Base-by-base conservation (phyloP, 2,113 vertebrate species). In the Mellivora capensis region DNA sequence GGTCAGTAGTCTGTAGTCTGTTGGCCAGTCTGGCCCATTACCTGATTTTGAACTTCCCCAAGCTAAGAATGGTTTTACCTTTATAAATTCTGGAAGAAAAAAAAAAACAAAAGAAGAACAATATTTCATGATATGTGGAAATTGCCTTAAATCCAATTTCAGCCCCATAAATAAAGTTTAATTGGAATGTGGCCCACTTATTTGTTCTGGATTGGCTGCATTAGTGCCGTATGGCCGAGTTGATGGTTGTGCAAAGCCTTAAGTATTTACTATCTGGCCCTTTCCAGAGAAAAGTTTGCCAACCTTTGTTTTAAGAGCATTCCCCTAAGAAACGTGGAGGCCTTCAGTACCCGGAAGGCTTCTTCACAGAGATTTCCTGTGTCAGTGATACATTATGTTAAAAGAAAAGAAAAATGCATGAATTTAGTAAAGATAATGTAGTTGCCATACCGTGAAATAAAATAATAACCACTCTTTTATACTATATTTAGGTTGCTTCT, bases 261-360 rank as follows among this genome's bases (percentile, higher is more conserved):
- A 57, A 15, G 39, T 59, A 72, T 83, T 86, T 81, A 34, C 29
- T 44, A 20, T 15, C 69, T 94, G 79, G n/a, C 64, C 61, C 10
- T 94, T 97, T 87, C 29, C 7, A 39, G 87, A 87, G 29, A 62
- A 82, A 71, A 71, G 44, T 49, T 80, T 74, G 42, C 80, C 59
- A n/a, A 57, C 9, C 49, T 54, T 31, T 84, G 42, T 39, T 87
- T 84, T 61, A 91, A 92, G 91, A 79, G 17, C 34, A 91, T 96
- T 97, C 83, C 1, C 71, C 85, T 97, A 83, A 83, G 91, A 95
- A 93, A 86, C 29, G 89, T 11, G 59, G 14, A 87, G 76, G 59
- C 12, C 52, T 54, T 96, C 25, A 42, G 31, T 81, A 94, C 97
- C 80, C 69, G 0, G 1, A 74, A 87, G 39, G n/a, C 39, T 91